phyloP scores from a whole-genome alignment of 1,140 invertebrate genomes.

The Rhagoletis zephyria region DNA sequence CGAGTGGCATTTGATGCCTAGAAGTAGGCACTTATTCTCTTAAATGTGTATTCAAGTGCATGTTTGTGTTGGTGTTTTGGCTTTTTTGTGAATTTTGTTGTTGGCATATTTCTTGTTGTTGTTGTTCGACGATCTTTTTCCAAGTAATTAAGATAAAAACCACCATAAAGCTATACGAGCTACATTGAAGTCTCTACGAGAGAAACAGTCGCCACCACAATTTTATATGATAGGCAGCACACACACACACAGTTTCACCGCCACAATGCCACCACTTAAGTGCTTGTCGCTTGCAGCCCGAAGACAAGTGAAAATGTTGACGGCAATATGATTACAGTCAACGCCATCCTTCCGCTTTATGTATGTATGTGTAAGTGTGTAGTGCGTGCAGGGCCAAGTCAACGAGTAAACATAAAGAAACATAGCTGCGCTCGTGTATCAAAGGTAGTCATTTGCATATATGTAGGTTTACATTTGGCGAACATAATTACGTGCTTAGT shows the following conservation, averaged over 20 bases:
- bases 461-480: background rate
- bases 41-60: too few relatives aligned
- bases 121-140: too few relatives aligned
- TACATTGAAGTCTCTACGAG: background rate
- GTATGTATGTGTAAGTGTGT: background rate
- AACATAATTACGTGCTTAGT: background rate
- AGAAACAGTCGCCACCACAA: background rate
- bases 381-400: background rate
- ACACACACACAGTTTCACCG: too few relatives aligned
- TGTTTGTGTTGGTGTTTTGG: too few relatives aligned
- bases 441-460: background rate
- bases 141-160: conserved; percentile 18
- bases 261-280: background rate
- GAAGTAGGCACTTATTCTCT: background rate
- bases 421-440: background rate
- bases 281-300: background rate
- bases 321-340: conserved; percentile 17
- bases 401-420: background rate
- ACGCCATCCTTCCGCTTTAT: background rate
- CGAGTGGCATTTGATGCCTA: background rate
- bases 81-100: too few relatives aligned
- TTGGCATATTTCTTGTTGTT: too few relatives aligned
- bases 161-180: background rate
- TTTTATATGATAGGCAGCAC: too few relatives aligned
- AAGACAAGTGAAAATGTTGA: background rate